Base-by-base conservation (phyloP, 1,140 invertebrate species). In the Parasteatoda tepidariorum region DNA sequence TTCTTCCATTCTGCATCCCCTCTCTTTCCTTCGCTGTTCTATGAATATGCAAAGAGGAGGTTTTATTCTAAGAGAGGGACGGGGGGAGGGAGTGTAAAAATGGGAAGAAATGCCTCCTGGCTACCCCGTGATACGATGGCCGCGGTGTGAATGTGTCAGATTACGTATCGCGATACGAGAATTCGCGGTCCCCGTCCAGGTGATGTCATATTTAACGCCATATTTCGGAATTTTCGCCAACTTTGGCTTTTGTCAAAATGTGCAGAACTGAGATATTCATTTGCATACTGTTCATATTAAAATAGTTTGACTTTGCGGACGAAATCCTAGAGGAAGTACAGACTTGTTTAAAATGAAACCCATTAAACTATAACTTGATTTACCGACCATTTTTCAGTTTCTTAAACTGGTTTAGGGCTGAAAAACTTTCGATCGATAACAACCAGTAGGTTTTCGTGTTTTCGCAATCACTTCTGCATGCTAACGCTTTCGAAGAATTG, bases 21-120 rank as follows among this genome's bases (percentile, higher is more conserved):
- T 28, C 34, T 62, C 34, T 26, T 3, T n/a, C 34, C 68, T 26
- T 54, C 34, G 66, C 15, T 48, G 76, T 11, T 79, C 76, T 67
- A 82, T 82, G 78, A 82, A 82, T 82, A 82, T 82, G 78, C 78
- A 82, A 71, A 70, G 78, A 54, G 71, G 73, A 41, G 73, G 57
- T 71, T 75, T 75, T 75, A 61, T 75, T 75, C 55, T 11, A 26
- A 18, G n/a, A 22, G 62, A 34, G 67, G 18, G 38, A 33, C 18
- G 57, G 57, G 15, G 22, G 57, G 57, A 22, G 9, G 55, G 54
- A 54, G 54, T 18, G 70, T 62, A 76, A 78, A 78, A 78, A 78
- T 78, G 26, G 74, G 55, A 2, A 26, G n/a, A 22, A 62, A 34
- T 75, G 73, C 74, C 74, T 78, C 61, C 74, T 66, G 74, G 74